Base-by-base conservation (phyloP, 2,113 vertebrate genomes). In the Cyprinus carpio region DNA sequence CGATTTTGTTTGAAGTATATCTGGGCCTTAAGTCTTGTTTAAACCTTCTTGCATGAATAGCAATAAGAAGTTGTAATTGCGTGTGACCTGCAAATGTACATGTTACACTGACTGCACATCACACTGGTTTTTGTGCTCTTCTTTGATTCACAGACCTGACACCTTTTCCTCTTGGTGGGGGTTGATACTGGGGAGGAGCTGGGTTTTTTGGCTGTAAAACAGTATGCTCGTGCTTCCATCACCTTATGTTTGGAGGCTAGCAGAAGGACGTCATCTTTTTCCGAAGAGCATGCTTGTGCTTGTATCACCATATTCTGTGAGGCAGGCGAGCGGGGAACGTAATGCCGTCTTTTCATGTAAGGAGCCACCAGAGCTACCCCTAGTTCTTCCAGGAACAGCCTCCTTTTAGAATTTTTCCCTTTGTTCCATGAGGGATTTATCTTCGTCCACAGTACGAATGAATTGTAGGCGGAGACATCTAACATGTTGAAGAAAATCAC, bases 381-480 rank as follows among this genome's bases (percentile, higher is more conserved):
- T 31, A 88, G 27, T 43, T 83, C 37, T 54, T 85, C 74, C 20
- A 79, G 79, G 56, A 85, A 74, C 16, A 83, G 20, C 40, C 40
- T 77, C 60, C 60, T 85, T 37, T 16, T 75, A 29, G 29, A 29
- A 4, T 0, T 1, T 20, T 71, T 84, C 54, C 23, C 18, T 69
- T 34, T 16, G 43, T 60, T 20, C 81, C 79, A 84, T 18, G 1
- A 20, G 37, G 76, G 81, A 56, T 84, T n/a, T 29, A 80, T 29
- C 56, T 75, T 4, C 0, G 5, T 83, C 80, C 85, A 88, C 37
- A 80, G 27, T 37, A 84, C 31, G 15, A 81, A 82, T n/a, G 58
- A 27, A 85, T 82, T 88, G 37, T 88, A 87, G 64, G 77, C 43
- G 4, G 85, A 84, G 23, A 89, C 83, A 43, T 85, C 83, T 76